A percentile compares a stretch with the other conserved stretches of the same genome.
Conservation (phyloP, 2,888 invertebrate species). For the Cephus spinipes region DNA sequence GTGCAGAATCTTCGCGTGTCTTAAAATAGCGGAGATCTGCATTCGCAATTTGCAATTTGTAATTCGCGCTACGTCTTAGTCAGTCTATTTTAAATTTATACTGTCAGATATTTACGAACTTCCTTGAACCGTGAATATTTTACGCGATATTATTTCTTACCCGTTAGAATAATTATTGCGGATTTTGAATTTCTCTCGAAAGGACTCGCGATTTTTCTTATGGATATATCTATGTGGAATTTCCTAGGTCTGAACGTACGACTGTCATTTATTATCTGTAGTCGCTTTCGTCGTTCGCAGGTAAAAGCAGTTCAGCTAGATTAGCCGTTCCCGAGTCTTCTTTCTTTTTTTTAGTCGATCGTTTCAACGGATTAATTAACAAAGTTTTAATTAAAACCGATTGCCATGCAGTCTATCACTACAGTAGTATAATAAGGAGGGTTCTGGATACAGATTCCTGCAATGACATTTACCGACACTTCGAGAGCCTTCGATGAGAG, state of each 20-base stretch:
- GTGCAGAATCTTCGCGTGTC: not conserved
- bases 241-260: not conserved
- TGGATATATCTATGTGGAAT: not conserved
- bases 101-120: not conserved
- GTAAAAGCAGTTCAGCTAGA: not conserved
- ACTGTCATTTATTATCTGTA: not conserved
- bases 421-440: not conserved
- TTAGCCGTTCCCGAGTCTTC: not conserved
- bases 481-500: too few relatives aligned
- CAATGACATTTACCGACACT: too few relatives aligned
- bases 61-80: not conserved
- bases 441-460: too few relatives aligned
- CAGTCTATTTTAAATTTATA: not conserved
- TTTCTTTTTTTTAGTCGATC: not conserved
- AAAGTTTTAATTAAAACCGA: conserved; percentile 3
- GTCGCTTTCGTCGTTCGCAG: not conserved
- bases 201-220: not conserved
- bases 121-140: not conserved
- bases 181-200: not conserved
- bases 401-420: not conserved
- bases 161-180: not conserved
- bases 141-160: not conserved
- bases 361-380: not conserved
- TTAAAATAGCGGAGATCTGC: not conserved
- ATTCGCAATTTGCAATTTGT: not conserved